These are phyloP conservation scores for Lepeophtheirus nordmannii DNA, from an alignment of 2,888 invertebrate genomes.

Conservation along the genomic window DNA sequence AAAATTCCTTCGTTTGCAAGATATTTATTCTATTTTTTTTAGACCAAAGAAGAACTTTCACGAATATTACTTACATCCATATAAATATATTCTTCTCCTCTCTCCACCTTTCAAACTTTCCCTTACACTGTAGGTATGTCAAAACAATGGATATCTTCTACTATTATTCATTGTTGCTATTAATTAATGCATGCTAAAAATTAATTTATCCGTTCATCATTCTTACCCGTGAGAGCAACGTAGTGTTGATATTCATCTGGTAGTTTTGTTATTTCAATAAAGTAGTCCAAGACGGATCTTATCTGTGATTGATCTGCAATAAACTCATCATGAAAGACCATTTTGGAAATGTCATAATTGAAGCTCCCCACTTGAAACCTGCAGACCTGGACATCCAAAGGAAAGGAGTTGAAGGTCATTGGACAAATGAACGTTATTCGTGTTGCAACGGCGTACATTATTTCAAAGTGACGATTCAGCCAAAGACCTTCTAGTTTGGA, in stretches of 20 bases:
- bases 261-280: constrained; percentile 19
- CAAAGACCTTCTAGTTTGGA: constrained; percentile 24
- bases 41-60: too few relatives aligned
- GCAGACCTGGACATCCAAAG: constrained; percentile 24
- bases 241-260: constrained; percentile 10
- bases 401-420: constrained; percentile 24
- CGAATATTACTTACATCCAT: too few relatives aligned
- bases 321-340: constrained; percentile 24
- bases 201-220: neutral
- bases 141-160: too few relatives aligned
- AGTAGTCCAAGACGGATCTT: constrained; percentile 21
- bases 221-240: constrained; percentile 23
- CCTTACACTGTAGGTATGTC: too few relatives aligned
- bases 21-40: too few relatives aligned
- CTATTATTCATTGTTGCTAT: neutral
- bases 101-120: too few relatives aligned
- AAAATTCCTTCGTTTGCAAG: too few relatives aligned
- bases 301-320: constrained; percentile 23
- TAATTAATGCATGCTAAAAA: neutral
- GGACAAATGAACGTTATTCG: constrained; percentile 24
- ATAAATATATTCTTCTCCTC: too few relatives aligned
- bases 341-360: constrained; percentile 24
- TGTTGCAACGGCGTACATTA: constrained; percentile 24
- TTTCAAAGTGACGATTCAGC: constrained; percentile 23
- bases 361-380: constrained; percentile 24